These are phyloP conservation scores for Rhombomys opimus DNA, from an alignment of 2,113 vertebrate genomes.

Conservation along the genomic window DNA sequence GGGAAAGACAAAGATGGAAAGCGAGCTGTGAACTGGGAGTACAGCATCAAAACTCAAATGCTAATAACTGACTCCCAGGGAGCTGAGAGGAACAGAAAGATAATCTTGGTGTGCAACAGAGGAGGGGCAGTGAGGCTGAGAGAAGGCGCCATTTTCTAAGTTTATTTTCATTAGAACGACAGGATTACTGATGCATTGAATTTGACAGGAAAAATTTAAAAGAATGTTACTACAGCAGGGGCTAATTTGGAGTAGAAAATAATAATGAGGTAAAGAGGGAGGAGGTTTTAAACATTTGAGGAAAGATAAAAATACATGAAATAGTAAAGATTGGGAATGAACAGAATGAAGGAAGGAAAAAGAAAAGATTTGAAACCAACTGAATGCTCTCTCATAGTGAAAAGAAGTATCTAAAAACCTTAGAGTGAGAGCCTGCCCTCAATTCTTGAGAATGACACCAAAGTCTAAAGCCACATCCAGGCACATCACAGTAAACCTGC, in stretches of 20 bases:
- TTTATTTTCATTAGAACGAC: conserved; percentile 23
- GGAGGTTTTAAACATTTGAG: neutral
- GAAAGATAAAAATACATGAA: conserved; percentile 1
- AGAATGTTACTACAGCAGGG: neutral
- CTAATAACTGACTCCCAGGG: neutral
- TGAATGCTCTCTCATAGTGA: conserved; percentile 20
- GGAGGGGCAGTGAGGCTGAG: neutral
- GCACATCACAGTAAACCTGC: neutral
- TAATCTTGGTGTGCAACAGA: neutral
- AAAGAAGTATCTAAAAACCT: neutral
- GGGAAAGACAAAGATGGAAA: neutral
- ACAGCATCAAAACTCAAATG: neutral
- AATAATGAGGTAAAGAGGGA: neutral
- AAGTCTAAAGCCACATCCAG: conserved; percentile 4
- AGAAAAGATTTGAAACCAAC: neutral
- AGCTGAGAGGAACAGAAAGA: neutral
- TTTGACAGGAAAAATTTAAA: neutral
- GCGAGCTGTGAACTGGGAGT: neutral
- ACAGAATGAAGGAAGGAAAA: conserved; percentile 4
- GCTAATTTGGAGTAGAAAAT: neutral
- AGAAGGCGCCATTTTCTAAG: neutral
- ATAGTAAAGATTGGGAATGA: conserved; percentile 33
- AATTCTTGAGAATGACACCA: conserved; percentile 12
- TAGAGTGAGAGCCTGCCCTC: neutral
- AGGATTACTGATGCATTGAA: conserved; percentile 1